These are phyloP conservation scores for Aphrophora alni DNA, from an alignment of 2,888 invertebrate species.

Conservation along the genomic window DNA sequence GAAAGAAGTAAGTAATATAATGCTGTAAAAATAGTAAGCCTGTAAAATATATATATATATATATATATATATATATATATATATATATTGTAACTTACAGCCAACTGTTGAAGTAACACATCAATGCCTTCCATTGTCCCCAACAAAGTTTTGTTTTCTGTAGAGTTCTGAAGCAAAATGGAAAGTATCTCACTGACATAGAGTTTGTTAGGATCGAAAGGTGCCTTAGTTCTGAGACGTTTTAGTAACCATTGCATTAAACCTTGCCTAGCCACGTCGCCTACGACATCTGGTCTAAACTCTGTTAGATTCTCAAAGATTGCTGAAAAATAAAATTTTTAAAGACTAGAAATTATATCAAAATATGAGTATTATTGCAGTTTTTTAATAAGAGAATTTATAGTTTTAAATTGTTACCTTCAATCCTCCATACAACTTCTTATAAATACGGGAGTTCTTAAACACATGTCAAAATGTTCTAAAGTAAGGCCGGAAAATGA, in stretches of 20 bases:
- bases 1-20: too few species aligned
- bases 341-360: too few species aligned
- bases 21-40: too few species aligned
- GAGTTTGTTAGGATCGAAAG: slow-evolving; percentile 94
- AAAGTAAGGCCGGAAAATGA: too few species aligned
- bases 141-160: slow-evolving; percentile 77
- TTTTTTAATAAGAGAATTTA: too few species aligned
- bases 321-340: slow-evolving; percentile 61
- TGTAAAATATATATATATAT: too few species aligned
- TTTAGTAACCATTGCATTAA: slow-evolving; percentile 91
- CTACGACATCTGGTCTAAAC: slow-evolving; percentile 81
- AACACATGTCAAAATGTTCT: too few species aligned
- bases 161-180: slow-evolving; percentile 90
- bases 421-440: too few species aligned
- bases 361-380: too few species aligned
- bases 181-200: slow-evolving; percentile 96
- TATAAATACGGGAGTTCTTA: too few species aligned
- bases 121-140: slow-evolving; percentile 98
- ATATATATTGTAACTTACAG: slow-evolving; percentile 66
- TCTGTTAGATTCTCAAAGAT: slow-evolving; percentile 96
- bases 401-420: too few species aligned
- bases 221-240: slow-evolving; percentile 84
- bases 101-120: slow-evolving; percentile 91
- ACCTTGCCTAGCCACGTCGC: slow-evolving; percentile 89
- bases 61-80: too few species aligned